A percentile compares a stretch with the other conserved stretches of the same genome.
phyloP scores from a whole-genome alignment of 2,797 vertebrate species.

The Nyctalus aviator region DNA sequence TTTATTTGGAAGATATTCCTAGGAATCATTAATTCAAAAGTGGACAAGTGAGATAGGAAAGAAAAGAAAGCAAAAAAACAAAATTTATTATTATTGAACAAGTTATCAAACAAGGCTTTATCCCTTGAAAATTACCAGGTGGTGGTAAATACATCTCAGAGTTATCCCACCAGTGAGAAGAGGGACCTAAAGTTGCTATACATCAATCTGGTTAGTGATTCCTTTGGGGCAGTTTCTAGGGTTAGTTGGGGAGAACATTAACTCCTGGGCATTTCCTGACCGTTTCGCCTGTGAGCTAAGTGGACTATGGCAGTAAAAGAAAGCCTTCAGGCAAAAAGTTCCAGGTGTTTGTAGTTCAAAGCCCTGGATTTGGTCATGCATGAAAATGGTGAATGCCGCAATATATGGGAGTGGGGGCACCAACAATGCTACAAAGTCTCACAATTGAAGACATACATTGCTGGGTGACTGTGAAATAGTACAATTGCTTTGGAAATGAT shows the following conservation, averaged over 20 bases:
- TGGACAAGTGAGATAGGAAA: background rate
- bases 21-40: background rate
- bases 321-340: constrained; percentile 34
- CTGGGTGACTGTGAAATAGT: background rate
- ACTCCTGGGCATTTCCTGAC: background rate
- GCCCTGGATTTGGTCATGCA: constrained; percentile 33
- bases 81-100: background rate
- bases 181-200: background rate
- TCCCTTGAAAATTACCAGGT: background rate
- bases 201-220: background rate
- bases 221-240: background rate
- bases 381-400: constrained; percentile 42
- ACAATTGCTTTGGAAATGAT: background rate
- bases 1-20: background rate
- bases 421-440: background rate
- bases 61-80: background rate
- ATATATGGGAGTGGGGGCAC: background rate
- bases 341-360: constrained; percentile 58
- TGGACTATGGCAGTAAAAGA: constrained; percentile 26
- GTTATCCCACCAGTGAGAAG: background rate
- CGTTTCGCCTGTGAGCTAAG: background rate
- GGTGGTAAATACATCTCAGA: background rate
- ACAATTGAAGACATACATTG: background rate
- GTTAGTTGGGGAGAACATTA: constrained; percentile 40
- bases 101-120: background rate